phyloP scores from a whole-genome alignment of 2,888 invertebrate species.

The Drosophila tanythrix region DNA sequence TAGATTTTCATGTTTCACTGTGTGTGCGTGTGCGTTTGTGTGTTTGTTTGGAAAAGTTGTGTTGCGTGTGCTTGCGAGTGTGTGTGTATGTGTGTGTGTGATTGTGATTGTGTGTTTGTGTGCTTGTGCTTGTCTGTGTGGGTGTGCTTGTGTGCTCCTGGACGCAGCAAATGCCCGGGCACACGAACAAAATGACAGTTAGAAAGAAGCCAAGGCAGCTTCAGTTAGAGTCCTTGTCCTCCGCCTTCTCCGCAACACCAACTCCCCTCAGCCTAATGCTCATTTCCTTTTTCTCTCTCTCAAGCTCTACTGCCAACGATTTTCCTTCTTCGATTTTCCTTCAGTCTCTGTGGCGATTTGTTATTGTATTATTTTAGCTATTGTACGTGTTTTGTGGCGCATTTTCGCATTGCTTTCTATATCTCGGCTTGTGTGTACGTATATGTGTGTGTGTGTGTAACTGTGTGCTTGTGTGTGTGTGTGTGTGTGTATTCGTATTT shows the following conservation, averaged over 20 bases:
- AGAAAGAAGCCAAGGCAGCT: slow-evolving; percentile 41
- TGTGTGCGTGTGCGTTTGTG: slow-evolving; percentile 20
- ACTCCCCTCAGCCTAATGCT: background rate
- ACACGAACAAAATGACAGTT: slow-evolving; percentile 30
- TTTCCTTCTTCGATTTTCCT: slow-evolving; percentile 21
- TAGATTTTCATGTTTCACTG: slow-evolving; percentile 73
- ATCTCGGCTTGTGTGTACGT: background rate
- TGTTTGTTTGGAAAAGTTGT: slow-evolving; percentile 23
- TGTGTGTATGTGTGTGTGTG: slow-evolving; percentile 6
- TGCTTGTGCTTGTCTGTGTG: background rate
- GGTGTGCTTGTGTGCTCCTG: slow-evolving; percentile 40
- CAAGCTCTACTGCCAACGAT: slow-evolving; percentile 16
- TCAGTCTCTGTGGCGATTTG: slow-evolving; percentile 49
- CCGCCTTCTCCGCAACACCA: background rate
- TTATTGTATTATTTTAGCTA: slow-evolving; percentile 60
- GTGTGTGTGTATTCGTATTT: slow-evolving; percentile 19
- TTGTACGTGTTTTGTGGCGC: slow-evolving; percentile 47
- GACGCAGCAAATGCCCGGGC: slow-evolving; percentile 63
- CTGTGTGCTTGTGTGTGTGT: slow-evolving; percentile 8
- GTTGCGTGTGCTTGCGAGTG: slow-evolving; percentile 21
- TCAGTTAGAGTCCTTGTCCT: slow-evolving; percentile 11
- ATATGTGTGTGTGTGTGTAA: slow-evolving; percentile 1
- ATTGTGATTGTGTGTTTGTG: slow-evolving; percentile 20
- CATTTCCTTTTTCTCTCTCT: slow-evolving; percentile 32
- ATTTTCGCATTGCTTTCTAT: slow-evolving; percentile 31